Percentiles rank a stretch among this genome's conserved stretches.
phyloP scores from a whole-genome alignment of 64 coral and sea anemone genomes.

The Porites australiensis region DNA sequence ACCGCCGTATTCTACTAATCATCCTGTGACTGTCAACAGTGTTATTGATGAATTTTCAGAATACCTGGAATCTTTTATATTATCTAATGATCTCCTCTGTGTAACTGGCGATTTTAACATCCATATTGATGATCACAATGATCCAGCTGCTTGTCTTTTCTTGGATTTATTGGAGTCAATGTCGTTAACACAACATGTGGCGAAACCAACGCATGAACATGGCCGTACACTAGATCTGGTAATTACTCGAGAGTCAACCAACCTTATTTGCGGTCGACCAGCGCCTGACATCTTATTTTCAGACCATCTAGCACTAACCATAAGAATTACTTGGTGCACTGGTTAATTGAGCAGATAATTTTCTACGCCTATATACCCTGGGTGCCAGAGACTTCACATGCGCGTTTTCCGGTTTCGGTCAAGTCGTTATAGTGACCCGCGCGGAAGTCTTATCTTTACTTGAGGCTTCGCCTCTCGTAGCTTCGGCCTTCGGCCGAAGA shows the following conservation, averaged over 20 bases:
- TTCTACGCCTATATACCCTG: too few relatives aligned
- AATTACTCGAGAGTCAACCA: neutral
- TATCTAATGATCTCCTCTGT: constrained; percentile 21
- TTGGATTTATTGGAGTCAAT: neutral
- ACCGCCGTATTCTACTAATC: neutral
- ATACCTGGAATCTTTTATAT: constrained; percentile 8
- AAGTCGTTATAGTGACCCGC: too few relatives aligned
- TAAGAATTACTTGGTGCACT: too few relatives aligned
- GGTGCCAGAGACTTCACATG: too few relatives aligned
- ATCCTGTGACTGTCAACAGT: constrained; percentile 12
- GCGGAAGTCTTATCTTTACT: too few relatives aligned
- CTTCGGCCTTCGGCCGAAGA: too few relatives aligned
- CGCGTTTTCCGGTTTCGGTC: too few relatives aligned
- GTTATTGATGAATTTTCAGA: neutral
- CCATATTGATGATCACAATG: constrained; percentile 32
- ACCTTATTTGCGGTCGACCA: neutral
- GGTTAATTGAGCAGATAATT: too few relatives aligned
- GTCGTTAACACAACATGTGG: constrained; percentile 62
- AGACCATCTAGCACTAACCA: too few relatives aligned
- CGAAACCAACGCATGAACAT: constrained; percentile 1
- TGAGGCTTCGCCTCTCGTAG: too few relatives aligned
- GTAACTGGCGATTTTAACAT: constrained; percentile 19
- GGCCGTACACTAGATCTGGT: constrained; percentile 62
- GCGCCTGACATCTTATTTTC: constrained; percentile 25
- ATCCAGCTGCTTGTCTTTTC: neutral